phyloP scores from a whole-genome alignment of 1,140 invertebrate species.

The Drosophila busckii region DNA sequence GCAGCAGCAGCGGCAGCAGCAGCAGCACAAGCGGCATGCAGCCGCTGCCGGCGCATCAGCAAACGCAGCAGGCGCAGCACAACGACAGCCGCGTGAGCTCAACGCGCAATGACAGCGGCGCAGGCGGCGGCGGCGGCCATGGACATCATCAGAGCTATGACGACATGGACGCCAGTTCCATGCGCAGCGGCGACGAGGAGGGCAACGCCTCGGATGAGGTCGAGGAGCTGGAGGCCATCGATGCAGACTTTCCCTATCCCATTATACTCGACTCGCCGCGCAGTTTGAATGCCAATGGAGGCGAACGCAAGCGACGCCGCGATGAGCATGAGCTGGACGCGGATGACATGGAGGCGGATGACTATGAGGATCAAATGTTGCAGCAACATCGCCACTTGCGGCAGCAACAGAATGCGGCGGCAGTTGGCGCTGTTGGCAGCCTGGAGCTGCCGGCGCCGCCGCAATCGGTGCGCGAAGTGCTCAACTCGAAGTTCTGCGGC shows the following conservation, averaged over 20 bases:
- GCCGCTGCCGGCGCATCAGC: conserved; percentile 7
- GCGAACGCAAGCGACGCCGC: conserved; percentile 52
- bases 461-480: conserved; percentile 71
- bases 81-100: conserved; percentile 73
- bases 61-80: conserved; percentile 17
- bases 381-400: conserved; percentile 73
- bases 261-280: conserved; percentile 65
- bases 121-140: conserved; percentile 6
- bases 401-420: conserved; percentile 54
- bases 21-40: conserved; percentile 7
- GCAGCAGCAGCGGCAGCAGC: conserved; percentile 9
- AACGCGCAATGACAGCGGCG: conserved; percentile 54
- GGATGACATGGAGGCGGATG: conserved; percentile 49
- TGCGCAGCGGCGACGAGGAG: conserved; percentile 61
- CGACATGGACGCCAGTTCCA: conserved; percentile 62
- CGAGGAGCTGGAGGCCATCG: conserved; percentile 73
- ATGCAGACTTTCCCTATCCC: conserved; percentile 74
- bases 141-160: conserved; percentile 52
- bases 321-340: conserved; percentile 47
- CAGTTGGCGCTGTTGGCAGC: conserved; percentile 15
- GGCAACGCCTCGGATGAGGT: conserved; percentile 63
- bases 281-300: conserved; percentile 28
- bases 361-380: conserved; percentile 74
- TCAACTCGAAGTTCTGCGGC: conserved; percentile 74
- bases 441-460: conserved; percentile 62